Evolutionary conservation across 2,888 invertebrate genomes (phyloP), one percentile per base, ranked within the genome.

Genomic region (Caenorhabditis zanzibari): DNA sequence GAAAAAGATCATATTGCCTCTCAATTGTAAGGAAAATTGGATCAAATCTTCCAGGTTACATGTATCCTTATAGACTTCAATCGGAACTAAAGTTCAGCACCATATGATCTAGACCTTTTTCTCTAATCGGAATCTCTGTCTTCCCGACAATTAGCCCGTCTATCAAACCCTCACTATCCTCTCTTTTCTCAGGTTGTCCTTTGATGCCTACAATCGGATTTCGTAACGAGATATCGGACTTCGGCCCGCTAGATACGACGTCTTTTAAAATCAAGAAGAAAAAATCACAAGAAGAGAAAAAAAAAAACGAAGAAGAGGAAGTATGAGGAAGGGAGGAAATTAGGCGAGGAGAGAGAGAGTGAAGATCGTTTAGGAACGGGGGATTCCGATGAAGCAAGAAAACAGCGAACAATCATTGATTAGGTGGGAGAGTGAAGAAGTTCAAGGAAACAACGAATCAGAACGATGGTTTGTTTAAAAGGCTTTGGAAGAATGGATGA

Each of bases 201-300:
- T 71, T 58, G 71, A 56, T 58, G 71, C 19, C 58, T 71, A 71
- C 58, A 71, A 19, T 58, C 71, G 24, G 69, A 69, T 54, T 56
- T 54, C 69, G 69, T 56, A 47, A 69, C 69, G 41, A 69, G 69
- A 69, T 69, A 64, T 49, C 64, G 61, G 61, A 41, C 61, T 61
- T 61, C 61, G 61, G 61, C 61, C 61, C 38, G 61, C 38, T 61
- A 41, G 61, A 61, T 61, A 61, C 61, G 61, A 24, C 38, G 61
- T 49, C 66, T 49, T 68, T 52, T 69, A 26, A 69, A 52, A 49
- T 52, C 68, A 28, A 38, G 54, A 56, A 12, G 41, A 61, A 61
- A 61, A 61, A 61, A 61, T 61, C 61, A 61, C 24, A 61, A 14
- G 41, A 41, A 61, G 41, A 41, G 41, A 38, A 38, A 38, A 59